Evolutionary conservation across 2,888 invertebrate genomes (phyloP).

Genomic region (Agriopis aurantiaria): DNA sequence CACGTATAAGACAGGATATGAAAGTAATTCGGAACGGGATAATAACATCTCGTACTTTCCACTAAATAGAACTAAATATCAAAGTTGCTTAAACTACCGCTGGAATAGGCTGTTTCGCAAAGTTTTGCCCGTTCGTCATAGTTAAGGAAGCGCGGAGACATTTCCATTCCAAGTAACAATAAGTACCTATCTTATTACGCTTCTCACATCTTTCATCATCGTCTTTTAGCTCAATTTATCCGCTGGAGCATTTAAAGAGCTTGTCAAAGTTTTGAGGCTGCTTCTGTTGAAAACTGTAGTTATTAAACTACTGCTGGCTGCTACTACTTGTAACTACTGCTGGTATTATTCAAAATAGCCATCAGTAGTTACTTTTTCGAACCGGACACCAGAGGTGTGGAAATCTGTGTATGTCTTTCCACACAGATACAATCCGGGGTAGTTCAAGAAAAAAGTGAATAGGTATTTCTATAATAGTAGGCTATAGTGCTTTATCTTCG

Average conservation of each 20-base stretch:
- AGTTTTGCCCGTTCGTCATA: conserved; percentile 36
- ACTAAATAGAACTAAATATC: conserved; percentile 38
- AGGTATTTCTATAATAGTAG: no score
- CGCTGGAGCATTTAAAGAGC: not conserved
- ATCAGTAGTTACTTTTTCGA: no score
- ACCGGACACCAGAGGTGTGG: no score
- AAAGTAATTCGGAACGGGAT: conserved; percentile 35
- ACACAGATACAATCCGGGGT: no score
- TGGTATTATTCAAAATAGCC: no score
- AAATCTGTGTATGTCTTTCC: no score
- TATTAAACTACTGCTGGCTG: no score
- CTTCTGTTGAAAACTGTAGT: not conserved
- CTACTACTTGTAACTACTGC: no score
- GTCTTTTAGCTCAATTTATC: not conserved
- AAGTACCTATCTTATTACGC: conserved; percentile 14
- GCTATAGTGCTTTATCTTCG: no score
- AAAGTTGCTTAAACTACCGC: conserved; percentile 28
- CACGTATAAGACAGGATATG: conserved; percentile 41
- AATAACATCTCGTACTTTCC: conserved; percentile 38
- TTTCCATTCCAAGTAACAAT: conserved; percentile 25
- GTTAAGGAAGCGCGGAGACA: conserved; percentile 27
- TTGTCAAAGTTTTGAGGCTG: not conserved
- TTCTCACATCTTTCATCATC: conserved; percentile 8
- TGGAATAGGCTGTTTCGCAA: conserved; percentile 33
- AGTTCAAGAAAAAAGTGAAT: no score